These are phyloP conservation scores for Chrysopa pallens DNA, from an alignment of 1,140 invertebrate genomes.

Conservation along the genomic window DNA sequence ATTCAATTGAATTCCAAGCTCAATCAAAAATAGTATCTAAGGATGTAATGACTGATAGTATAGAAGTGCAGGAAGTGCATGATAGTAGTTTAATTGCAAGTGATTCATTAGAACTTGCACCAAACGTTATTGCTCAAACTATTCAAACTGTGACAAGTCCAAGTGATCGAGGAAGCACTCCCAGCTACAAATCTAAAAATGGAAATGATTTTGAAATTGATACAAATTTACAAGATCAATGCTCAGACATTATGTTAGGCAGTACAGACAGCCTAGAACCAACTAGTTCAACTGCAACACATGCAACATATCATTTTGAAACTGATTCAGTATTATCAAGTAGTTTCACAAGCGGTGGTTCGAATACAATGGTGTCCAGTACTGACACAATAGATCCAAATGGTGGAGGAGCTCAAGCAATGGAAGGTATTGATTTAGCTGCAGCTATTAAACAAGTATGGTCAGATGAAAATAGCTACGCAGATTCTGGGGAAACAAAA, in stretches of 20 bases:
- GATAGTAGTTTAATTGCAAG: conserved; percentile 20
- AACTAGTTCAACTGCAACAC: conserved; percentile 56
- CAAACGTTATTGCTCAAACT: conserved; percentile 24
- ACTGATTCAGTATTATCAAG: conserved; percentile 66
- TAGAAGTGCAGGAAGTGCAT: conserved; percentile 22
- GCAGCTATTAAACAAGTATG: conserved; percentile 21
- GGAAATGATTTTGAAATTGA: conserved; percentile 15
- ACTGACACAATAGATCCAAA: conserved; percentile 41
- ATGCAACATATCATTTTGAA: conserved; percentile 68
- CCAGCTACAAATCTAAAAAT: conserved; percentile 25
- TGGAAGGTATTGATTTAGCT: conserved; percentile 15
- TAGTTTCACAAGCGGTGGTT: conserved; percentile 59
- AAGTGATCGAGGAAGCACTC: conserved; percentile 23
- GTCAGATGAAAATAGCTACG: conserved; percentile 18
- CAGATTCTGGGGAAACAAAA: conserved; percentile 8
- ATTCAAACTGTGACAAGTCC: conserved; percentile 26
- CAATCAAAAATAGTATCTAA: conserved; percentile 12
- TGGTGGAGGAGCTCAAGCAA: conserved; percentile 1
- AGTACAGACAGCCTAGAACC: conserved; percentile 48
- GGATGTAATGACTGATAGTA: conserved; percentile 26
- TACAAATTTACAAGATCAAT: conserved; percentile 22
- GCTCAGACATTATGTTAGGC: conserved; percentile 36
- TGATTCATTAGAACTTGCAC: conserved; percentile 27
- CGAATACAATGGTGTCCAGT: conserved; percentile 53
- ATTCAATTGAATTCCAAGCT: conserved; percentile 37